Evolutionary conservation across 2,113 vertebrate species (phyloP), one percentile per base, ranked within the genome.

Genomic region (Penelope pileata): DNA sequence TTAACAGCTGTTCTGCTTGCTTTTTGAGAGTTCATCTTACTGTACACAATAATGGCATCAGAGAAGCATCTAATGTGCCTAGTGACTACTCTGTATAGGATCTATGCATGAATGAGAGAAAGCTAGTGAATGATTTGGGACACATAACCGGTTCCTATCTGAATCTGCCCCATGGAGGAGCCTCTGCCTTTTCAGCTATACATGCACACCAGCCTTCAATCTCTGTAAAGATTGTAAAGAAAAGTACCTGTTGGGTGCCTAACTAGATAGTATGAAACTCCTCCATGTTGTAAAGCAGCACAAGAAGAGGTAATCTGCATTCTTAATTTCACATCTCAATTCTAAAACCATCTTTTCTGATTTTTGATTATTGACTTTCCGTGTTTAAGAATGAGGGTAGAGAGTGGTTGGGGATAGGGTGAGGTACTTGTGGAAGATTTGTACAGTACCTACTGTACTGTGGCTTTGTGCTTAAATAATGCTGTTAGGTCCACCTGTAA

Each of bases 21-120:
- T 72, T 72, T 79, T 22, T 63, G 82, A 59, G 6, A 63, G 16
- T 70, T 95, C 67, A 60, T 42, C 26, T 19, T 72, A 30, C 40
- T 79, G 83, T 53, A 76, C 62, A 94, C 38, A 80, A 88, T 90
- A 66, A 93, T 83, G 23, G 36, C 23, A 68, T 69, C 67, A 86
- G 58, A 43, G 27, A 86, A 90, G 38, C 45, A 38, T 73, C 83
- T 93, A 91, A 80, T 48, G 83, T 45, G 75, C 83, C 75, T 85
- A 17, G 13, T 68, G 67, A 29, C 26, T 85, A 68, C 58, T 51
- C 62, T 88, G 11, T 60, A 48, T 85, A 63, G 53, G 26, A 68
- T 32, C 22, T 64, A 42, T 9, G 22, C 54, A 83, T 40, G 76
- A 94, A 76, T 43, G 76, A 64, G 48, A 87, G 74, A 91, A 91